phyloP scores from a whole-genome alignment of 2,888 invertebrate genomes.

The Cosmia pyralina region DNA sequence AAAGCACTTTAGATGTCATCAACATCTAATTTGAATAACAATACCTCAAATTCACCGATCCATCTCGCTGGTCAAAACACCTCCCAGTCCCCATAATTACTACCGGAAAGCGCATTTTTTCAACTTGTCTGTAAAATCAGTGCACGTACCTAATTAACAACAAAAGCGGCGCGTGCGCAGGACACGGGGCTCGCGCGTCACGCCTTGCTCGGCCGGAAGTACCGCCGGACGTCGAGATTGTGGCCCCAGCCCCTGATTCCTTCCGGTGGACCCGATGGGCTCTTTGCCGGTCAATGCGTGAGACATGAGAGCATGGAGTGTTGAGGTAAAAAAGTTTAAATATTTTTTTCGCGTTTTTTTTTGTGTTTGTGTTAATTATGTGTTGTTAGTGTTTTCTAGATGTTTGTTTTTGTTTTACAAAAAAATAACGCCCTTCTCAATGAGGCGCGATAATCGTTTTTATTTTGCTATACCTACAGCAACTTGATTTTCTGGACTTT shows the following conservation, averaged over 20 bases:
- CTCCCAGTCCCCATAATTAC: constrained; percentile 42
- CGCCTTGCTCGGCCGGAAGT: constrained; percentile 81
- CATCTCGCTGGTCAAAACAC: constrained; percentile 41
- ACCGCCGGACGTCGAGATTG: constrained; percentile 88
- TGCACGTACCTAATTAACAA: constrained; percentile 66
- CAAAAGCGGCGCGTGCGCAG: constrained; percentile 83
- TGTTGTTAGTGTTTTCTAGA: background rate
- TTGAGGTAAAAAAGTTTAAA: constrained; percentile 31
- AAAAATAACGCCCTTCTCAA: background rate
- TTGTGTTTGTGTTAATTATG: background rate
- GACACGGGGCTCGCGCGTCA: constrained; percentile 80
- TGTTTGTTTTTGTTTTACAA: background rate
- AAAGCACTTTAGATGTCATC: background rate
- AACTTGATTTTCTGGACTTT: too few species aligned
- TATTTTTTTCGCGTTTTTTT: background rate
- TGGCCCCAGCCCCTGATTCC: constrained; percentile 88
- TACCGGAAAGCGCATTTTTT: constrained; percentile 64
- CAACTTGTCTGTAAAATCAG: constrained; percentile 63
- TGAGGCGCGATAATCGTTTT: too few species aligned
- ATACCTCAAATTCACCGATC: constrained; percentile 31
- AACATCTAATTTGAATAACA: constrained; percentile 32
- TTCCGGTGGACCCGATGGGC: constrained; percentile 82
- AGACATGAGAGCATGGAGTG: constrained; percentile 53
- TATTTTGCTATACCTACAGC: too few species aligned
- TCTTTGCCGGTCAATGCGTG: constrained; percentile 56